Conservation (phyloP, 1,140 invertebrate genomes). For the Ladona fulva region DNA sequence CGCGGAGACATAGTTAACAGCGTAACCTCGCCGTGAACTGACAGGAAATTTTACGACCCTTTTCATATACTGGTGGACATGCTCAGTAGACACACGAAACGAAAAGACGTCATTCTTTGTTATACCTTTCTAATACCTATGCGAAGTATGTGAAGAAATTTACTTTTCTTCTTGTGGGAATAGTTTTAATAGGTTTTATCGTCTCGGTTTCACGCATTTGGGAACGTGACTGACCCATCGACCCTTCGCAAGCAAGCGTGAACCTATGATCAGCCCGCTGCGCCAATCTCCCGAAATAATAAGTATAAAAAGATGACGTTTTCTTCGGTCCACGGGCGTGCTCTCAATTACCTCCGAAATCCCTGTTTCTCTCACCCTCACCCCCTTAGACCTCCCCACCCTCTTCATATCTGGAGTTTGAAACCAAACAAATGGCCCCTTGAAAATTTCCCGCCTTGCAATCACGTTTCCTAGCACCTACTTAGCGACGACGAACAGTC, state of each 20-base stretch:
- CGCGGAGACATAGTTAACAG: too few species aligned
- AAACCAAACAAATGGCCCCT: neutral
- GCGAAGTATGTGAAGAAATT: neutral
- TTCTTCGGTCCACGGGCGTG: too few species aligned
- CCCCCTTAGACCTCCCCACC: neutral
- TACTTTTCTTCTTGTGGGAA: neutral
- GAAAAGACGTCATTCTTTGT: too few species aligned
- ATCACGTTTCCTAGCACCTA: neutral
- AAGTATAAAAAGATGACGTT: neutral
- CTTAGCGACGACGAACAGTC: neutral
- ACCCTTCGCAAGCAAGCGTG: neutral
- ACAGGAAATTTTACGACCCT: too few species aligned
- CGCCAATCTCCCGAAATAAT: neutral
- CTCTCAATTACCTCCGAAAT: neutral
- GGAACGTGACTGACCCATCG: neutral
- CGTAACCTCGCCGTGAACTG: too few species aligned
- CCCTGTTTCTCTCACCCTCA: neutral
- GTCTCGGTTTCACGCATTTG: neutral
- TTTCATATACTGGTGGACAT: too few species aligned
- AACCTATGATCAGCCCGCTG: neutral
- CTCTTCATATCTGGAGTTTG: neutral
- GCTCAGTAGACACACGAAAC: too few species aligned
- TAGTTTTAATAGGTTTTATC: neutral
- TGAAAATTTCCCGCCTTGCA: neutral
- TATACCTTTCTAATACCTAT: too few species aligned